These are phyloP conservation scores for Cacoxenus indagator DNA, from an alignment of 2,888 invertebrate species.

Conservation along the genomic window DNA sequence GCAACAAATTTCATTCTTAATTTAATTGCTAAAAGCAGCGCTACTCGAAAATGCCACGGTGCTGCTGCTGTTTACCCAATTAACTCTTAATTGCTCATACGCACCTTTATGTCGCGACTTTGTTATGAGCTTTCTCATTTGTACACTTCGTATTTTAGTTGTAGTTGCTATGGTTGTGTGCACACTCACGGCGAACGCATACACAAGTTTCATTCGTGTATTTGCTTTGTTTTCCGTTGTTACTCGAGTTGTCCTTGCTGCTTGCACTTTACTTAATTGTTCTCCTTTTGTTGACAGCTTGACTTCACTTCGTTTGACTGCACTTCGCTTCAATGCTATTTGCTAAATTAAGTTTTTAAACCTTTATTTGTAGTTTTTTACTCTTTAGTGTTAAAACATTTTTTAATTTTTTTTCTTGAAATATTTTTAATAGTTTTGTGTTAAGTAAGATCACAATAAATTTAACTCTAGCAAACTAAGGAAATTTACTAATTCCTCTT, in stretches of 20 bases:
- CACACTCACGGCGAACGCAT: neutral
- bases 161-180: neutral
- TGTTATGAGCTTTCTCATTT: neutral
- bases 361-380: conserved; percentile 63
- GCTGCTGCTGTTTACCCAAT: neutral
- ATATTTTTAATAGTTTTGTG: conserved; percentile 64
- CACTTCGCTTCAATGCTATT: conserved; percentile 40
- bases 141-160: neutral
- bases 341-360: conserved; percentile 62
- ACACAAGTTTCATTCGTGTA: neutral
- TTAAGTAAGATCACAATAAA: no score
- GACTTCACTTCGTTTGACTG: neutral
- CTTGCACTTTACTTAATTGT: conserved; percentile 5
- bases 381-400: conserved; percentile 40
- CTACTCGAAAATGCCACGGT: neutral
- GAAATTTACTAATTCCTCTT: no score
- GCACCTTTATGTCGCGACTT: conserved; percentile 5
- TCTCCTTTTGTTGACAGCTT: neutral
- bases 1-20: neutral
- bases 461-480: no score
- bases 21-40: neutral
- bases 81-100: conserved; percentile 16
- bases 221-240: conserved; percentile 30
- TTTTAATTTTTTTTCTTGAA: neutral
- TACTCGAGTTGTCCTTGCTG: conserved; percentile 6